Evolutionary conservation across 2,797 vertebrate species (phyloP), one percentile per base, ranked within the genome.

Genomic region (Malacoctenus gilli): DNA sequence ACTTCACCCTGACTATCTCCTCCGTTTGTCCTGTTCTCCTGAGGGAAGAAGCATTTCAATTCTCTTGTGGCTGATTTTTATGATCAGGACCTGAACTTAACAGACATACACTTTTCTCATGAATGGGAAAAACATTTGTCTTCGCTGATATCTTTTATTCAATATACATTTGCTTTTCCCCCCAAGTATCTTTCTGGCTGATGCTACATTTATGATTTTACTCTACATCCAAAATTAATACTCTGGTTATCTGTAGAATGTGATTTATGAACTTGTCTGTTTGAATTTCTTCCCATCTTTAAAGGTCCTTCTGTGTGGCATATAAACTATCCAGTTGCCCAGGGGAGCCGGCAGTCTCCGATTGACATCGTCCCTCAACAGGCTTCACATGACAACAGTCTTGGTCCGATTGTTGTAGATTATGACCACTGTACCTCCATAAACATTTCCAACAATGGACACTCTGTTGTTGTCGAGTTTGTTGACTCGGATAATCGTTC

Each of bases 381-480:
- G 63, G 92, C 94, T 5, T 88, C 92, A 21, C 93, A 90, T 40
- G 95, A 98, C 2, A 75, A 91, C 52, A 87, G 18, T 37, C 89
- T 99, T 50, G 87, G 84, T 31, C 93, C 93, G 0, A 87, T 99
- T 12, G 35, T 85, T 4, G 28, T 96, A 39, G 92, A 89, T 76
- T 99, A 99, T 1, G 94, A 95, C 43, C 88, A 84, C 0, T 96
- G 95, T 46, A 91, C 89, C 2, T 99, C 96, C 36, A 81, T 94
- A 65, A 93, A 78, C 73, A 95, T 99, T 34, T 63, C 90, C 84
- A 99, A 98, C 87, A 98, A 94, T 1, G 97, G 97, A 11, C 93
- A 96, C 72, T 98, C 97, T 0, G 95, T 98, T 39, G 90, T 93
- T 77, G 96, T 99, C 74, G 94, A 96, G 79, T 98, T 97, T 68